A percentile compares a stretch with the other conserved stretches of the same genome.
phyloP scores from a whole-genome alignment of 2,113 vertebrate species.

The Pseudopodoces humilis region DNA sequence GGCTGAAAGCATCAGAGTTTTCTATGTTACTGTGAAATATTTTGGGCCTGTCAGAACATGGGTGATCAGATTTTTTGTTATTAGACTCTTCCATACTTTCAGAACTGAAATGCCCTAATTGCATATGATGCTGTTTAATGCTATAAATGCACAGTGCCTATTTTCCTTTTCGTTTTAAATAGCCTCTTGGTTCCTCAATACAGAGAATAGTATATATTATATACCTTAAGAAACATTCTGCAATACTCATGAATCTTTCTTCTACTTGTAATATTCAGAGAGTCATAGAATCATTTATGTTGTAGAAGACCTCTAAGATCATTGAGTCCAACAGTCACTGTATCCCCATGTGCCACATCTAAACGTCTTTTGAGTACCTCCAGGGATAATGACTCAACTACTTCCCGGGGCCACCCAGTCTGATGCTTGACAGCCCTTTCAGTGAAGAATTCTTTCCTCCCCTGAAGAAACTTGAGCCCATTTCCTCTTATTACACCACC shows the following conservation, averaged over 20 bases:
- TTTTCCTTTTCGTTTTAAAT: not conserved
- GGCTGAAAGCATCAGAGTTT: not conserved
- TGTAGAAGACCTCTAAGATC: not conserved
- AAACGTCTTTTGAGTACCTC: not conserved
- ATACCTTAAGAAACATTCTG: not conserved
- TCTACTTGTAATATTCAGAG: not conserved
- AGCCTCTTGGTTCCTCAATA: not conserved
- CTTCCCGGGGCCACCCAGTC: not conserved
- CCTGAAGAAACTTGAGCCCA: not conserved
- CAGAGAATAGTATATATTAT: not conserved
- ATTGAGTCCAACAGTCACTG: not conserved
- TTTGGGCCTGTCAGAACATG: not conserved
- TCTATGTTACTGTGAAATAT: not conserved
- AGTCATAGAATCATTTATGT: not conserved
- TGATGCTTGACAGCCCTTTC: not conserved
- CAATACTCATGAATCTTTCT: not conserved
- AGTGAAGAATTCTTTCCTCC: not conserved
- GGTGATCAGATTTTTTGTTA: not conserved
- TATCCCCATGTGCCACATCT: not conserved
- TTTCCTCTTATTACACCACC: not conserved
- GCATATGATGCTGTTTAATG: not conserved
- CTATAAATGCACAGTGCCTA: not conserved
- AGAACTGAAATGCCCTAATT: not conserved
- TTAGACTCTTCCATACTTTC: accelerated
- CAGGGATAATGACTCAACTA: not conserved